Evolutionary conservation across 2,888 invertebrate genomes (phyloP), one percentile per base, ranked within the genome.

Genomic region (Heliothis peltigera): DNA sequence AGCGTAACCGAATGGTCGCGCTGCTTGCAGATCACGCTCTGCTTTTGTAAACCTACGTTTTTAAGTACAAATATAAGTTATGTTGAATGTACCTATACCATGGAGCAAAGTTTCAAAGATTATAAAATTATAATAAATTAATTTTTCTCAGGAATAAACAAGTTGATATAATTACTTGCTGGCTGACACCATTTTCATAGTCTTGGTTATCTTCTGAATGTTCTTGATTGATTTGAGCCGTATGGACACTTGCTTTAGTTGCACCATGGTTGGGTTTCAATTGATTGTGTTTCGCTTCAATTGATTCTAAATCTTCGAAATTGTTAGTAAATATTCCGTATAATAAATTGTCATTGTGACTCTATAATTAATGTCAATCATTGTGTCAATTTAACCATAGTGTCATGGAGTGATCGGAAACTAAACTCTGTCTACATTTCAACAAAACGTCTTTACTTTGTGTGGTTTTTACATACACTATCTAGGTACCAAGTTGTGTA

Each of bases 181-280:
- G n/a, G 94, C 93, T 39, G 94, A 93, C 84, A 97, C 97, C 97
- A 98, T 97, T 92, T 98, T 98, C 98, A 98, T 98, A 68, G 97
- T 97, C 86, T 97, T 97, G 15, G 98, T 98, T 80, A 98, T 98
- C 91, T 97, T 98, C 89, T 98, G 97, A 80, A 98, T 98, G 86
- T 97, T 98, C 80, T 96, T 97, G 54, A 98, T 97, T 1, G 97
- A 97, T 71, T 98, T 98, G 70, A 98, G 91, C 19, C 98, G 96
- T 52, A 97, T 89, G 15, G 96, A 96, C 75, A 97, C 97, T 86
- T 96, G 96, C 87, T 97, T 97, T 72, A 97, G 86, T 63, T 97
- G 97, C 64, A 97, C 97, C 97, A 97, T 97, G 52, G 39, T 82
- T 28, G 10, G 7, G 19, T 56, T 71, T 58, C 54, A 63, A 70